Evolutionary conservation across 2,113 vertebrate species (phyloP), one percentile per base, ranked within the genome.

Genomic region (Corydoras maculifer): DNA sequence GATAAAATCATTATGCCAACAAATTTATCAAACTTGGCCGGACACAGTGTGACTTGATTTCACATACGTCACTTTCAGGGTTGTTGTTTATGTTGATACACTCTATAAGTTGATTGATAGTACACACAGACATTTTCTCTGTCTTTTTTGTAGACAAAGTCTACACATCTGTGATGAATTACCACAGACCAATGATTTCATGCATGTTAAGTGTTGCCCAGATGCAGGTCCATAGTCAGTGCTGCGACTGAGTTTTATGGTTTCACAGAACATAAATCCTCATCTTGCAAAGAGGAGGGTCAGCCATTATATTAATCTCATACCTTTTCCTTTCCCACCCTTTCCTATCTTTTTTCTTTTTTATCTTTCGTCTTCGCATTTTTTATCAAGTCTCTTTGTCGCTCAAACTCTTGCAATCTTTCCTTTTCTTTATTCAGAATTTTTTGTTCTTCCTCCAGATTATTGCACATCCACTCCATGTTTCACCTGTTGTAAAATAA

Each of bases 161-260:
- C 58, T 70, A 35, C 78, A 55, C 86, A 87, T 87, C 86, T 88
- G 87, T 77, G 79, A 85, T 57, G 53, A 82, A 85, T 88, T 86
- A 88, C 64, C 58, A 62, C 67, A 84, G 75, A 81, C 74, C 76
- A 83, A 58, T 70, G 75, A 86, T 84, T 86, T 86, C 81, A 84
- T 75, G 70, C 82, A 54, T 54, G 76, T 83, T 85, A 81, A 7
- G 43, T 77, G 74, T 71, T 75, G 62, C 75, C 81, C 81, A 84
- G 81, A 84, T 87, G 81, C 70, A 74, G 70, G 72, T 72, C 75
- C 30, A 48, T 74, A 63, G 65, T 73, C 0, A 0, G 8, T 65
- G 64, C 75, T 15, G 32, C 74, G 70, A 60, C 67, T 64, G 35
- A 69, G 58, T 79, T 80, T 76, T 65, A 76, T n/a, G n/a, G 54